Conservation (phyloP, 2,113 vertebrate genomes). For the Plecotus auritus region DNA sequence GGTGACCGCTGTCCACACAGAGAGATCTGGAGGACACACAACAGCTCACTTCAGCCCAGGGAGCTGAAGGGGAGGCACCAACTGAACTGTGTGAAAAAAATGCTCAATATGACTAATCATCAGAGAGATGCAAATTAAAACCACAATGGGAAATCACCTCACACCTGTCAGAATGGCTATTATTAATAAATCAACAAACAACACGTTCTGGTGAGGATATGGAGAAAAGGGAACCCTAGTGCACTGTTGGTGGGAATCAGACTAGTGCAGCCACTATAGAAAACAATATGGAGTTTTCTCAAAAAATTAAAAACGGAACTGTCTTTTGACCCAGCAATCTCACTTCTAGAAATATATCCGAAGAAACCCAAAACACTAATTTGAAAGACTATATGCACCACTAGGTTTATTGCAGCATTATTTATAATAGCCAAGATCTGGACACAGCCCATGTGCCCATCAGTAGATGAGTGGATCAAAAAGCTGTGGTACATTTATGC, state of each 20-base stretch:
- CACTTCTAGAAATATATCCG: background rate
- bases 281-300: background rate
- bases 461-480: background rate
- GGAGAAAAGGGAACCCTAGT: background rate
- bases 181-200: too few relatives aligned
- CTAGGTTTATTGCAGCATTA: background rate
- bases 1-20: fast-evolving
- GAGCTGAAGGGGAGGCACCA: background rate
- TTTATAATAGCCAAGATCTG: background rate
- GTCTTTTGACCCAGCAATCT: background rate
- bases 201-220: too few relatives aligned
- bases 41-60: background rate
- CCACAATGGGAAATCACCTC: too few relatives aligned
- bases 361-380: background rate
- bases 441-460: background rate
- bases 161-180: too few relatives aligned
- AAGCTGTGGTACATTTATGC: background rate
- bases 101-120: background rate
- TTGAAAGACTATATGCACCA: background rate
- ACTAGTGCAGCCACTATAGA: background rate
- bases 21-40: background rate
- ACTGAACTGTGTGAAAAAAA: background rate
- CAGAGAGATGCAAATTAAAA: background rate
- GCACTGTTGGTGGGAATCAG: background rate
- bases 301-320: background rate